Conservation (phyloP, 30 jellyfish, hydroid and myxozoan genomes). For the Hydractinia symbiolongicarpus region DNA sequence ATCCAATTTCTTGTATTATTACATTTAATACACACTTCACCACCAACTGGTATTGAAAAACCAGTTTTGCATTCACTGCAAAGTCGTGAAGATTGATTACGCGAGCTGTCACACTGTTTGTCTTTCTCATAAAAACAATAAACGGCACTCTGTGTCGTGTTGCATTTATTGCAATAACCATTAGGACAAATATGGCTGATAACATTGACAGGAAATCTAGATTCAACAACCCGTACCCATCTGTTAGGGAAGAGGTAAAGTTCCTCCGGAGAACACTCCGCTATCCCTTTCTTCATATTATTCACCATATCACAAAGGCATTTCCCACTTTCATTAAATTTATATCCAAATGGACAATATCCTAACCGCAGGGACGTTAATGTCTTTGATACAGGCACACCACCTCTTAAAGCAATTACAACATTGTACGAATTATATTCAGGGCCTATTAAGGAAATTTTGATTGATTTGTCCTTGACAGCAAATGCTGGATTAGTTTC, state of each 20-base stretch:
- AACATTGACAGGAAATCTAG: neutral
- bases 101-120: constrained; percentile 11
- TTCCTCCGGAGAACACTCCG: constrained; percentile 5
- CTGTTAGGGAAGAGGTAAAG: constrained; percentile 1
- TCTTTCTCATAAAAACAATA: neutral
- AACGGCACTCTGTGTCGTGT: neutral
- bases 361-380: neutral
- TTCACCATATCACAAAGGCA: neutral
- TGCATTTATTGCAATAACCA: constrained; percentile 26
- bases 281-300: neutral
- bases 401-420: neutral
- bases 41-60: constrained; percentile 17
- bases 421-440: neutral
- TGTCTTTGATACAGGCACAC: neutral
- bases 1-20: neutral
- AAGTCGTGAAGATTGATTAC: constrained; percentile 10
- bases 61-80: constrained; percentile 18
- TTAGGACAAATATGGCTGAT: constrained; percentile 5
- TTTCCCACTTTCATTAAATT: neutral
- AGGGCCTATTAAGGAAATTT: neutral
- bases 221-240: neutral
- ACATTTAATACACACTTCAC: constrained; percentile 8
- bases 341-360: constrained; percentile 9
- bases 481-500: neutral
- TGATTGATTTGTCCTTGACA: neutral